Percentiles rank a stretch among this genome's conserved stretches.
These are phyloP conservation scores for Invenusta paracnida DNA, from an alignment of 2,888 invertebrate species.

Conservation along the genomic window DNA sequence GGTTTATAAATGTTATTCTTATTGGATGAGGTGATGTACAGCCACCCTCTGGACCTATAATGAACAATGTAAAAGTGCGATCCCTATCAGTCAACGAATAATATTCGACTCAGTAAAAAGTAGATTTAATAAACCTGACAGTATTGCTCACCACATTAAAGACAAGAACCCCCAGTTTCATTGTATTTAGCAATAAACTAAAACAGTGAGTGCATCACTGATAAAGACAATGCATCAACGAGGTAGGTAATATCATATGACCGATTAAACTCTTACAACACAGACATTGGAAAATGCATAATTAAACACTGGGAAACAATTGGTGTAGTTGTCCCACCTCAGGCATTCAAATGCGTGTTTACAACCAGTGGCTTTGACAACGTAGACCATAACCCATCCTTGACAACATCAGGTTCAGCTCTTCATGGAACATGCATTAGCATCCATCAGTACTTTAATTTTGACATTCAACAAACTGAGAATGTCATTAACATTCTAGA, in stretches of 20 bases:
- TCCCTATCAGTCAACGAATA: no score
- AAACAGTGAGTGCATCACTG: not conserved
- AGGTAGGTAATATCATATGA: not conserved
- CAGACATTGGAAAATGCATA: not conserved
- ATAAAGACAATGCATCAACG: not conserved
- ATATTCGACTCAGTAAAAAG: no score
- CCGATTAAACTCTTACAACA: not conserved
- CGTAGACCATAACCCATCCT: constrained; percentile 7
- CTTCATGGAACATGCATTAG: constrained; percentile 37
- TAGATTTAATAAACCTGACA: no score
- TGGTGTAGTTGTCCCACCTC: no score
- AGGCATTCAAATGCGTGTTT: not conserved
- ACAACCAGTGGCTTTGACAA: not conserved
- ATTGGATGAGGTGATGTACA: no score
- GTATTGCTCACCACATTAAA: no score
- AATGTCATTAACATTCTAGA: constrained; percentile 36
- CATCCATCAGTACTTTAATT: constrained; percentile 28
- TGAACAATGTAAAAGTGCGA: no score
- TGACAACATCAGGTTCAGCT: not conserved
- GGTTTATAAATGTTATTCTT: no score
- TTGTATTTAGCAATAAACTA: no score
- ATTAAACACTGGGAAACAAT: not conserved
- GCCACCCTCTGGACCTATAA: no score
- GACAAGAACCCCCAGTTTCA: no score
- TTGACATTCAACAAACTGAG: constrained; percentile 11